Evolutionary conservation across 92 coral and sea anemone species (phyloP).

Genomic region (Phenganax marumi): DNA sequence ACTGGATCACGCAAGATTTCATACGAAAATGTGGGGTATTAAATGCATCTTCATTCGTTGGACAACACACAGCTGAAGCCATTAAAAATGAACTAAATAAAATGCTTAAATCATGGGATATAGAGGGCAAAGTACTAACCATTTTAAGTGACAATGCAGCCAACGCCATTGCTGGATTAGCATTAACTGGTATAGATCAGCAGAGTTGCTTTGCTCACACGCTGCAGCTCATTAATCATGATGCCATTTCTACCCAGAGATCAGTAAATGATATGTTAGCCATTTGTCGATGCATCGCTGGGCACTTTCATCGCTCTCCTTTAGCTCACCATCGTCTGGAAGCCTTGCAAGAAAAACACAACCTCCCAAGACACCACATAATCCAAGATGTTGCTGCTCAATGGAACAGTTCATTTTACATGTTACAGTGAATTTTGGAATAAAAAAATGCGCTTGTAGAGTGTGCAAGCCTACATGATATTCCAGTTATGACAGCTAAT

Average conservation of each 20-base stretch:
- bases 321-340: constrained; percentile 16
- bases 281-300: constrained; percentile 29
- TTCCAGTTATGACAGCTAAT: constrained; percentile 12
- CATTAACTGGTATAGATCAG: constrained; percentile 20
- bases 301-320: constrained; percentile 13
- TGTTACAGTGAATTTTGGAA: constrained; percentile 17
- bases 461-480: constrained; percentile 13
- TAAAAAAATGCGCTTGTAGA: constrained; percentile 2
- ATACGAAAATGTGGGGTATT: constrained; percentile 6
- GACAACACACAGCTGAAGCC: constrained; percentile 27
- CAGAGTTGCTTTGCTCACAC: constrained; percentile 23
- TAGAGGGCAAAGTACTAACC: constrained; percentile 6
- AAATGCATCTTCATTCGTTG: constrained; percentile 27
- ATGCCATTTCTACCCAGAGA: constrained; percentile 28
- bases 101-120: constrained; percentile 5
- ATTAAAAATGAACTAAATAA: background rate
- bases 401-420: constrained; percentile 25
- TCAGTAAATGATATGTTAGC: constrained; percentile 24
- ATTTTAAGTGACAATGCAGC: constrained; percentile 15
- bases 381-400: constrained; percentile 6
- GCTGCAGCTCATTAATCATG: constrained; percentile 21
- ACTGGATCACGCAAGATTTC: constrained; percentile 14
- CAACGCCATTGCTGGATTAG: constrained; percentile 19
- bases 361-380: background rate
- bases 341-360: constrained; percentile 11